Conservation (phyloP, 1,140 invertebrate species). For the Rhizoglyphus robini region DNA sequence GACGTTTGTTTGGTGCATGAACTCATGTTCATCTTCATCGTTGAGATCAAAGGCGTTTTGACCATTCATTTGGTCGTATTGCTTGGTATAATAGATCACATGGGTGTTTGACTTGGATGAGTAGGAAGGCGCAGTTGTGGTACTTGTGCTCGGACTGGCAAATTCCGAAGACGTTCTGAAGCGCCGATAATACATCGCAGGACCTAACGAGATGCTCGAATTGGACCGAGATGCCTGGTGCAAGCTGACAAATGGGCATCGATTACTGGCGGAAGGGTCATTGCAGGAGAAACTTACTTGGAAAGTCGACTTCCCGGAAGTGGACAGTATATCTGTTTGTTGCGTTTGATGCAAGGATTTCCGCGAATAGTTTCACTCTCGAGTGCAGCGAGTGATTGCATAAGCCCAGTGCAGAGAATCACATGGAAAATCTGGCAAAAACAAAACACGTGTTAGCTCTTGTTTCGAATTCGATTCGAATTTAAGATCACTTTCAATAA, state of each 20-base stretch:
- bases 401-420: background rate
- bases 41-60: constrained; percentile 11
- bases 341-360: constrained; percentile 68
- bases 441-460: too few relatives aligned
- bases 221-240: background rate
- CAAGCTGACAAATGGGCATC: background rate
- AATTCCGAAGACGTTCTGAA: background rate
- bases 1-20: constrained; percentile 17
- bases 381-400: constrained; percentile 5
- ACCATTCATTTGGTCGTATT: background rate
- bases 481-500: too few relatives aligned
- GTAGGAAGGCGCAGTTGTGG: background rate
- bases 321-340: constrained; percentile 76
- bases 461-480: too few relatives aligned
- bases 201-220: background rate
- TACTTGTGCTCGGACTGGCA: background rate
- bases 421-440: background rate
- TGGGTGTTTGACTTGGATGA: background rate
- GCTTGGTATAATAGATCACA: constrained; percentile 18
- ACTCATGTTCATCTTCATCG: constrained; percentile 19
- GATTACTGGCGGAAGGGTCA: background rate
- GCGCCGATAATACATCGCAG: background rate
- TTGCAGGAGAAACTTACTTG: constrained; percentile 47
- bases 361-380: constrained; percentile 46
- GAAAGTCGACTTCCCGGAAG: constrained; percentile 76